Evolutionary conservation across 92 coral and sea anemone species (phyloP).

Genomic region (Desmophyllum pertusum): DNA sequence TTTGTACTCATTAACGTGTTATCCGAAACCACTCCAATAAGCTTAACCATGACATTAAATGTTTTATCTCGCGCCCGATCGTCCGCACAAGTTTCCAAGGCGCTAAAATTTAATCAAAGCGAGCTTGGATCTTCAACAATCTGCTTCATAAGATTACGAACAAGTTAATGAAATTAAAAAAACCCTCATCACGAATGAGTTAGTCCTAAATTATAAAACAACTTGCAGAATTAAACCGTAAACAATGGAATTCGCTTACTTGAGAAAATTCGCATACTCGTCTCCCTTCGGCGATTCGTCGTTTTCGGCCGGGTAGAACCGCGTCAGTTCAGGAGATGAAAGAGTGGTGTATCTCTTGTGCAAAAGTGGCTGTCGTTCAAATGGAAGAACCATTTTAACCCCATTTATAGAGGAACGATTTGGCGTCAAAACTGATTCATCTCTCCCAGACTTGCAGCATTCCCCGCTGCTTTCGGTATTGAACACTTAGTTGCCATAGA

Average conservation of each 20-base stretch:
- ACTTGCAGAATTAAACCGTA: slow-evolving; percentile 4
- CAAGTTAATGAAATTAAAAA: background rate
- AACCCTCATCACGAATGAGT: background rate
- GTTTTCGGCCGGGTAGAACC: slow-evolving; percentile 30
- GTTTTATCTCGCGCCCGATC: background rate
- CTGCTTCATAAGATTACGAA: background rate
- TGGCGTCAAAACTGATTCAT: background rate
- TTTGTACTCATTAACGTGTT: background rate
- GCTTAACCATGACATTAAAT: background rate
- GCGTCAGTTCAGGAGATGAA: slow-evolving; percentile 51
- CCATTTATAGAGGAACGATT: slow-evolving; percentile 31
- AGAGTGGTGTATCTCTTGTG: slow-evolving; percentile 84
- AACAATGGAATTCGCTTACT: slow-evolving; percentile 63
- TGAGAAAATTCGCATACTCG: slow-evolving; percentile 90
- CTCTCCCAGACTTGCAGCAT: background rate
- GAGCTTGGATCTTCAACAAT: background rate
- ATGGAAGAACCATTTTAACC: slow-evolving; percentile 89
- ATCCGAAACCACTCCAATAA: slow-evolving; percentile 5
- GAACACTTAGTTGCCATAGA: slow-evolving; percentile 9
- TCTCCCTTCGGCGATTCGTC: slow-evolving; percentile 70
- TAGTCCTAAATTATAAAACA: background rate
- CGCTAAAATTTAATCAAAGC: slow-evolving; percentile 5
- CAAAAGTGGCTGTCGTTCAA: slow-evolving; percentile 88
- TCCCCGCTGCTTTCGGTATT: background rate
- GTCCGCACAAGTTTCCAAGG: background rate